A percentile compares a stretch with the other conserved stretches of the same genome.
Evolutionary conservation across 2,113 vertebrate genomes (phyloP).

Genomic region (Erpornis zantholeuca): DNA sequence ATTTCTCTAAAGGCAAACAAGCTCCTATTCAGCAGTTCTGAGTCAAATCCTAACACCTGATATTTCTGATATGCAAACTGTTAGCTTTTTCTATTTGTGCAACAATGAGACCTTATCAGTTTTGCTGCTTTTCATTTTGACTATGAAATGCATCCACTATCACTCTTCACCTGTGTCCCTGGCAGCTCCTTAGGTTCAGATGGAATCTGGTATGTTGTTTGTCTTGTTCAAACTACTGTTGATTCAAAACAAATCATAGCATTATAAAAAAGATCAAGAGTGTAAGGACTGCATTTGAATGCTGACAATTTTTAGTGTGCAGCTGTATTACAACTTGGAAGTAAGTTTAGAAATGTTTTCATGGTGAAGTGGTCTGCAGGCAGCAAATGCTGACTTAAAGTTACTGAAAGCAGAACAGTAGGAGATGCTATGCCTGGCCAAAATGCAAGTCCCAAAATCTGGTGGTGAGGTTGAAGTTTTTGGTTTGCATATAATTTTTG

Average conservation of each 20-base stretch:
- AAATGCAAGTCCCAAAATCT: background rate
- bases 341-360: constrained; percentile 1
- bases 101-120: constrained; percentile 52
- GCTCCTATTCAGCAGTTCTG: constrained; percentile 50
- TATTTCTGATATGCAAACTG: constrained; percentile 55
- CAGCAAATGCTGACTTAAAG: background rate
- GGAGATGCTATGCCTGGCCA: background rate
- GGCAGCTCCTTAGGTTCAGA: constrained; percentile 37
- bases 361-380: background rate
- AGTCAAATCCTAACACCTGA: constrained; percentile 54
- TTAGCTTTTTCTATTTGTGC: constrained; percentile 51
- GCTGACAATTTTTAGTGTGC: background rate
- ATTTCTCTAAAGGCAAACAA: constrained; percentile 67
- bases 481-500: background rate
- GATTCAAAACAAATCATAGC: constrained; percentile 62
- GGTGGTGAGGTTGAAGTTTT: background rate
- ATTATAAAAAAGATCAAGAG: constrained; percentile 23
- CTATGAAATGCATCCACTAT: constrained; percentile 37
- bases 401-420: background rate
- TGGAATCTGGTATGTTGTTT: constrained; percentile 25
- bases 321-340: background rate
- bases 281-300: background rate
- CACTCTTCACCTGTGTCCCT: constrained; percentile 60
- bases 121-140: background rate
- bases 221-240: constrained; percentile 57